Evolutionary conservation across 2,113 vertebrate genomes (phyloP).

Genomic region (Aptenodytes patagonicus): DNA sequence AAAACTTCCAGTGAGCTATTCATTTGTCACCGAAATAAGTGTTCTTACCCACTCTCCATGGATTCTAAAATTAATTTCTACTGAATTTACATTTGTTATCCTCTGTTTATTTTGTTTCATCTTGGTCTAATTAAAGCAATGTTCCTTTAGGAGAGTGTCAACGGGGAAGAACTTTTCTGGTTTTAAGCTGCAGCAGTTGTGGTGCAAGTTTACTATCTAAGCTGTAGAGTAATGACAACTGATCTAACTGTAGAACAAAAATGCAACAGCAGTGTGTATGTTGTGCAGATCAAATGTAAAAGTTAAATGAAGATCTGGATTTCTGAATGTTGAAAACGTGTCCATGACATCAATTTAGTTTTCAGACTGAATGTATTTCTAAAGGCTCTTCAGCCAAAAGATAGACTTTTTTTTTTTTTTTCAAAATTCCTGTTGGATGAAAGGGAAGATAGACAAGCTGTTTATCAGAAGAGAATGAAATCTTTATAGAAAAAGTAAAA

Average conservation of each 20-base stretch:
- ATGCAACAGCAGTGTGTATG: neutral
- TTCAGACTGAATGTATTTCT: neutral
- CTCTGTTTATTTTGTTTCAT: neutral
- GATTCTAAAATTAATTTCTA: neutral
- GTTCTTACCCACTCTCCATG: fast-evolving
- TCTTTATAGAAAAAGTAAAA: neutral
- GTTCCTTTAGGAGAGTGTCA: neutral
- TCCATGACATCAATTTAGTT: neutral
- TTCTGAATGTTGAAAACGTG: neutral
- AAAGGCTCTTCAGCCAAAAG: neutral
- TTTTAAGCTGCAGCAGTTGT: neutral
- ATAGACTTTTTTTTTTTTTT: neutral
- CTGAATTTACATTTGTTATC: neutral
- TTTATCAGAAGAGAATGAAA: neutral
- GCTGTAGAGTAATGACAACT: neutral
- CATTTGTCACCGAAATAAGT: neutral
- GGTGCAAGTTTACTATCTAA: neutral
- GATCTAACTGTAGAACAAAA: neutral
- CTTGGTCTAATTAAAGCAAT: neutral
- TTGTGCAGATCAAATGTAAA: neutral
- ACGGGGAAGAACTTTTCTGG: neutral
- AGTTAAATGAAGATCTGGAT: neutral
- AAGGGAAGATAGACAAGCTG: neutral
- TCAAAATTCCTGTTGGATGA: neutral
- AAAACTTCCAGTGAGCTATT: neutral